Evolutionary conservation across 1,140 invertebrate species (phyloP).

Genomic region (Psilanteris sp.): DNA sequence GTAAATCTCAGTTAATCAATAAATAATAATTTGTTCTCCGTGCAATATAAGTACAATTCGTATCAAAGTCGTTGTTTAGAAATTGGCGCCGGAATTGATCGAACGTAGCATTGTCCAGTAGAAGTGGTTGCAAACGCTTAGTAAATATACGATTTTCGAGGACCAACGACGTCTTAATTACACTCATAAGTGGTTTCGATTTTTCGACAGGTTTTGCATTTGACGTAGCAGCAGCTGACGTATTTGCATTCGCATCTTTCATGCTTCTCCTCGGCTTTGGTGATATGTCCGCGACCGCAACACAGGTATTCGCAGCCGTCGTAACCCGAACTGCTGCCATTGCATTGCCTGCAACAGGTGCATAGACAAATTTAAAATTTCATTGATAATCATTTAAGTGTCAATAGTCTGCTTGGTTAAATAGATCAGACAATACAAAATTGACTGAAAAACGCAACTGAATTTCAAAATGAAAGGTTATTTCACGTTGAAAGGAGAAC

Average conservation of each 20-base stretch:
- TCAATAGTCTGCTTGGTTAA: no score
- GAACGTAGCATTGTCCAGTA: neutral
- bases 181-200: constrained; percentile 86
- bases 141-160: no score
- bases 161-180: constrained; percentile 79
- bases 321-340: constrained; percentile 84
- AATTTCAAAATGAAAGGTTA: no score
- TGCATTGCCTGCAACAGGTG: constrained; percentile 82
- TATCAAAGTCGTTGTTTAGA: constrained; percentile 39
- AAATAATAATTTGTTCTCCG: constrained; percentile 36
- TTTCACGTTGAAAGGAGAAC: no score
- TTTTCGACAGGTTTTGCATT: constrained; percentile 89
- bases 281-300: constrained; percentile 91
- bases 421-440: no score
- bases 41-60: constrained; percentile 40
- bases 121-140: neutral
- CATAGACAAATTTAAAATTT: no score
- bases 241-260: constrained; percentile 94
- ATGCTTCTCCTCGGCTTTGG: constrained; percentile 83
- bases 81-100: constrained; percentile 5
- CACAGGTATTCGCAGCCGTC: constrained; percentile 92
- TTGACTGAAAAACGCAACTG: no score
- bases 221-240: constrained; percentile 94
- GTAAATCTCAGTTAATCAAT: constrained; percentile 12
- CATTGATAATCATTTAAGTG: no score